Evolutionary conservation across 2,888 invertebrate genomes (phyloP).

Genomic region (Phyllotreta striolata): DNA sequence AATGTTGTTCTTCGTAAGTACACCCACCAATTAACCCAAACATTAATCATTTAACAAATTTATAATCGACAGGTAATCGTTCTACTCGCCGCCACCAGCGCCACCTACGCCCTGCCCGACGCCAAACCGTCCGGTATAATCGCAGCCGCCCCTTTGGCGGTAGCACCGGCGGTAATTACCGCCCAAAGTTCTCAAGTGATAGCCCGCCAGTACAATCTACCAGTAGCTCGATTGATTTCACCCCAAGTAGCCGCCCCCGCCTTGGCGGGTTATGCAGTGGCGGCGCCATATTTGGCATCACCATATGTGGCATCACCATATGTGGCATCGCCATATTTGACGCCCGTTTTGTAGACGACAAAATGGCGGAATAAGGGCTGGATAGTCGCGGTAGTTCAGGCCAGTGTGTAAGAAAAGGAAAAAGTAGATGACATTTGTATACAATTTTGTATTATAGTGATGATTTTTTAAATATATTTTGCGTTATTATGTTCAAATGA

Average conservation of each 20-base stretch:
- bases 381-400: too few relatives aligned
- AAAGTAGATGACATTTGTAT: too few relatives aligned
- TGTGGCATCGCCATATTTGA: constrained; percentile 13
- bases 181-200: constrained; percentile 72
- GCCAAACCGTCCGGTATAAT: constrained; percentile 61
- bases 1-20: constrained; percentile 27
- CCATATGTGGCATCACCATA: constrained; percentile 5
- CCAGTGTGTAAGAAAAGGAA: too few relatives aligned
- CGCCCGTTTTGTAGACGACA: too few relatives aligned
- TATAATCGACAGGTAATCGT: constrained; percentile 26
- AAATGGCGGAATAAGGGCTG: too few relatives aligned
- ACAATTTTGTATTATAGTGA: too few relatives aligned
- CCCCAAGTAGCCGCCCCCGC: constrained; percentile 50
- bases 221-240: constrained; percentile 60
- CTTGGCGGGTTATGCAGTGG: constrained; percentile 9
- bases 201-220: constrained; percentile 69
- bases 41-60: constrained; percentile 1
- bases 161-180: constrained; percentile 63
- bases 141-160: constrained; percentile 43
- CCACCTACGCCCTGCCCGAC: constrained; percentile 42
- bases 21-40: constrained; percentile 1
- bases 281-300: background rate
- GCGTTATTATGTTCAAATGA: too few relatives aligned
- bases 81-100: constrained; percentile 21
- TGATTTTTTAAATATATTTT: too few relatives aligned